These are phyloP conservation scores for Sipunculus nudus DNA, from an alignment of 2,888 invertebrate species.

Conservation along the genomic window DNA sequence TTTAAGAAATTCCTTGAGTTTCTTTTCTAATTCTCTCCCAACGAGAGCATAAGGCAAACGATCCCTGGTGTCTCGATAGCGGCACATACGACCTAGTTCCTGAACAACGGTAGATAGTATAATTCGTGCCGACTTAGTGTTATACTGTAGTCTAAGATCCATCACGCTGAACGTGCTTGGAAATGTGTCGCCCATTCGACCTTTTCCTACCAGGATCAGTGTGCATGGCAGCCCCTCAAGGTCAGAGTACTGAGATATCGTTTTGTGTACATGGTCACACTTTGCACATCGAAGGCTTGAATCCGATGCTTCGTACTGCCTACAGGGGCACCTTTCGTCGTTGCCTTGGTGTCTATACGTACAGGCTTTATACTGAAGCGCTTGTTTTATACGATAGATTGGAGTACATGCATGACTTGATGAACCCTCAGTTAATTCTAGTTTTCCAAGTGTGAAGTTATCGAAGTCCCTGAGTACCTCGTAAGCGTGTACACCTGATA, in stretches of 20 bases:
- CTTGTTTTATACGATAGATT: conserved; percentile 1
- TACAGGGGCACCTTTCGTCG: not conserved
- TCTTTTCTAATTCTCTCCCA: not conserved
- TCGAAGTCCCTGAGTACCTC: not conserved
- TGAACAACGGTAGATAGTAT: conserved; percentile 10
- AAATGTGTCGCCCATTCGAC: conserved; percentile 25
- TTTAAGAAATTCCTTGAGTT: not conserved
- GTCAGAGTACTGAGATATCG: conserved; percentile 11
- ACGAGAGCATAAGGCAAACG: conserved; percentile 14
- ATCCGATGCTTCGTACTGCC: not conserved
- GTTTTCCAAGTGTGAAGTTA: not conserved
- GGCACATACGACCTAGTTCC: conserved; percentile 19
- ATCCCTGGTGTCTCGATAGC: conserved; percentile 2
- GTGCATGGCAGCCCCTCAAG: conserved; percentile 17
- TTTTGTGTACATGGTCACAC: conserved; percentile 17
- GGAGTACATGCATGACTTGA: no score
- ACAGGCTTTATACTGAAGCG: not conserved
- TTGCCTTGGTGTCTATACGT: not conserved
- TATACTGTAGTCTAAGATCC: conserved; percentile 15
- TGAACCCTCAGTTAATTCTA: not conserved
- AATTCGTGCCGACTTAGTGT: not conserved
- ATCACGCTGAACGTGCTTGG: conserved; percentile 19
- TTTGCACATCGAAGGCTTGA: conserved; percentile 3
- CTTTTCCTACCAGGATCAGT: conserved; percentile 22
- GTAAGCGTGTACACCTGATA: not conserved